Base-by-base conservation (phyloP, 2,888 invertebrate genomes). In the Leptogaster cylindrica region DNA sequence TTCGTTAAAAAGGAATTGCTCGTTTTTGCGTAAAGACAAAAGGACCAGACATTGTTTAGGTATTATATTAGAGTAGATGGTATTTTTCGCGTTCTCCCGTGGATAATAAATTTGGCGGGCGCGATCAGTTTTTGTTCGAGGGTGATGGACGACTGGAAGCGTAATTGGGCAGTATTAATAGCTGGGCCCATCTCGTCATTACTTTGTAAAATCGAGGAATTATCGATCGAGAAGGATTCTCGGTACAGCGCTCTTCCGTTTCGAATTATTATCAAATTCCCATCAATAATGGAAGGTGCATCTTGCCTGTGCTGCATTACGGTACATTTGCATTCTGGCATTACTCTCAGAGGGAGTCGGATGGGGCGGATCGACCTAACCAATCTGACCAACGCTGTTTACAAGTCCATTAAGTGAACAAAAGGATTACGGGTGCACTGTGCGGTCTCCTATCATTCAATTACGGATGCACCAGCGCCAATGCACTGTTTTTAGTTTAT, bases 371-470 rank as follows among this genome's bases (percentile, higher is more conserved):
- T 63, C 14, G 31, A 20, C 20, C 46, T 46, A 63, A 63, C 46
- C 70, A 67, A 69, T 66, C 68, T 71, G 70, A 70, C 71, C 71
- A 71, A 71, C 67, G 72, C 72, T 73, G 72, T 73, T 73, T 73
- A 72, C 73, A 73, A 70, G 70, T 72, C 73, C 72, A 73, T 72
- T 72, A 72, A 71, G 69, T 67, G 72, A 72, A 73, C 73, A 72
- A 73, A 72, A 71, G 72, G 72, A 73, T 72, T 73, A 72, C 71
- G 70, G 71, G 70, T 70, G 70, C 68, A 70, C 64, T 64, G 70
- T 44, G 69, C 50, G 66, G 61, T 65, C 69, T 68, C 69, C 70
- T 68, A 72, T 71, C 71, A 72, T 71, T 70, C 71, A 71, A 72
- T 71, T 71, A 71, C 69, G 70, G 66, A 28, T 51, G 55, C 68